Conservation (phyloP, 2,113 vertebrate genomes). For the Aspiorhynchus laticeps region DNA sequence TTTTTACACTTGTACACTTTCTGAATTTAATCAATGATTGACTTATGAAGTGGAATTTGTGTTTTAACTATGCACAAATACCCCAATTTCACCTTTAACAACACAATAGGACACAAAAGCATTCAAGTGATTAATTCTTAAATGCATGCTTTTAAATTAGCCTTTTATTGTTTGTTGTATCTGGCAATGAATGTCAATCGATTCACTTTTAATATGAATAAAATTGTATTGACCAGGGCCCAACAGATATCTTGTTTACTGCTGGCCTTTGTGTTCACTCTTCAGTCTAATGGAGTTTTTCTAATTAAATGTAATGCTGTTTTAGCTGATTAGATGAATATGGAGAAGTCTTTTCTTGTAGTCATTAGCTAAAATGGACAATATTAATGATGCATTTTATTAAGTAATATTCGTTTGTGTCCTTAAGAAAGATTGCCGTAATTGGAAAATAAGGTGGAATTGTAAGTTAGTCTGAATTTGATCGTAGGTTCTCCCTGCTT, state of each 20-base stretch:
- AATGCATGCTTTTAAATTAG: background rate
- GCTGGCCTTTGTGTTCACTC: background rate
- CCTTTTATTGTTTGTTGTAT: background rate
- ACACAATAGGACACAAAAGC: background rate
- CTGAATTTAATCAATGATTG: background rate
- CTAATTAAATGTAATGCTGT: conserved; percentile 6
- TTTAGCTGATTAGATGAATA: conserved; percentile 20
- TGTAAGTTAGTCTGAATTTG: background rate
- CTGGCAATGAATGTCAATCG: conserved; percentile 8
- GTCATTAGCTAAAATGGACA: conserved; percentile 21
- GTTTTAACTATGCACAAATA: background rate
- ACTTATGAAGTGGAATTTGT: background rate
- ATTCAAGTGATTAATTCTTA: background rate
- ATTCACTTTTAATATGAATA: conserved; percentile 5
- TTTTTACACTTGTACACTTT: background rate
- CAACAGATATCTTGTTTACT: conserved; percentile 4
- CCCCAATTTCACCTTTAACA: background rate
- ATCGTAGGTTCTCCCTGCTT: background rate
- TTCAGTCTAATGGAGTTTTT: background rate
- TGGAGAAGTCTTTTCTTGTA: background rate
- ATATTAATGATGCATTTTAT: background rate
- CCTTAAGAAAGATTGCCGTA: background rate
- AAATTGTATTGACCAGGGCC: background rate
- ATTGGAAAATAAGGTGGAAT: conserved; percentile 26
- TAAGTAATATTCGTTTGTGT: background rate